Evolutionary conservation across 2,888 invertebrate genomes (phyloP).

Genomic region (Gandaritis pyraliata): DNA sequence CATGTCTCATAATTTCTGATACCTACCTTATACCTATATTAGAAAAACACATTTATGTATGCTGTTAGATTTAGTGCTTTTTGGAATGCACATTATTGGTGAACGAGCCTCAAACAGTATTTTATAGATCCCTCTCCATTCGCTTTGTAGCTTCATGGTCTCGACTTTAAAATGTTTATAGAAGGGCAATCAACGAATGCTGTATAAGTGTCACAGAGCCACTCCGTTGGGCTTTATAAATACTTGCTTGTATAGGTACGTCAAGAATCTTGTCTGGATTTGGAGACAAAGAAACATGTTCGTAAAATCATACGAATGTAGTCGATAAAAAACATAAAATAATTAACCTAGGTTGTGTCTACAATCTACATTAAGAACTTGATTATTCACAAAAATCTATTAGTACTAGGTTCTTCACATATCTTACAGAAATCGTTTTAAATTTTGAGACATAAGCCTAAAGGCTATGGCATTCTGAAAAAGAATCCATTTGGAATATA

Average conservation of each 20-base stretch:
- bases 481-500: too few relatives aligned
- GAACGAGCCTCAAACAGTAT: not conserved
- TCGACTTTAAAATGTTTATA: slow-evolving; percentile 5
- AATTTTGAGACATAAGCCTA: too few relatives aligned
- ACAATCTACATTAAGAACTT: too few relatives aligned
- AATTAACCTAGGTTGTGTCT: not conserved
- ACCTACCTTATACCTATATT: too few relatives aligned
- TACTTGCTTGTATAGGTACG: slow-evolving; percentile 15
- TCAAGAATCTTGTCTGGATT: slow-evolving; percentile 23
- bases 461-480: too few relatives aligned
- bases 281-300: slow-evolving; percentile 26
- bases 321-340: not conserved
- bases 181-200: slow-evolving; percentile 9
- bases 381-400: too few relatives aligned
- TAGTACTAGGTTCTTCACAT: too few relatives aligned
- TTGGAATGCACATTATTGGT: not conserved
- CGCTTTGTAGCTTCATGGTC: not conserved
- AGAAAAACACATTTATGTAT: not conserved
- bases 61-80: not conserved
- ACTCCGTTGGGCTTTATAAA: slow-evolving; percentile 28
- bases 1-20: too few relatives aligned
- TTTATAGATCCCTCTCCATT: not conserved
- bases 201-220: slow-evolving; percentile 2
- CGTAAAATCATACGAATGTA: not conserved
- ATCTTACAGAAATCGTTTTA: not conserved